Conservation (phyloP, 2,113 vertebrate genomes). For the Lagopus leucura region DNA sequence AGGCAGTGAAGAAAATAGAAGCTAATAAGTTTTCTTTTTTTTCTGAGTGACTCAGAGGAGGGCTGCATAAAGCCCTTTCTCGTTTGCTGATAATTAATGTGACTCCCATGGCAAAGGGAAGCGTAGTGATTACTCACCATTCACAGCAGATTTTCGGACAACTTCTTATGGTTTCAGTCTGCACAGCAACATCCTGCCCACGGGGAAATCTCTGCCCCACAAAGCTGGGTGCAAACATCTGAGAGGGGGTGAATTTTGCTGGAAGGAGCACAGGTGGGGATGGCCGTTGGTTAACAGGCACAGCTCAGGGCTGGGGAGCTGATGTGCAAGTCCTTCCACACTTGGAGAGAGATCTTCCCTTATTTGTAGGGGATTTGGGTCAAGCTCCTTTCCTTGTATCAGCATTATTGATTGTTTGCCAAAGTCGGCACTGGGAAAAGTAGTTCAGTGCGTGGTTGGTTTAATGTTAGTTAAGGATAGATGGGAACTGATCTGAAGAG, state of each 20-base stretch:
- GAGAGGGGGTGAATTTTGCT: neutral
- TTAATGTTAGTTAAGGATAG: neutral
- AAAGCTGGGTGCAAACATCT: neutral
- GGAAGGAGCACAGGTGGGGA: neutral
- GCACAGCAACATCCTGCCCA: neutral
- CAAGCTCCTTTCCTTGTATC: neutral
- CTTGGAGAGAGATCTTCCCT: neutral
- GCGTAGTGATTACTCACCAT: neutral
- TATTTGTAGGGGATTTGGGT: neutral
- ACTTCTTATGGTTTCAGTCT: neutral
- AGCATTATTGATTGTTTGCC: neutral
- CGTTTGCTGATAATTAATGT: slow-evolving; percentile 52
- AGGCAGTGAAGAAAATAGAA: slow-evolving; percentile 36
- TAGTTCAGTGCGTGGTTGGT: neutral
- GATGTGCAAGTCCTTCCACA: neutral
- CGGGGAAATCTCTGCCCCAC: neutral
- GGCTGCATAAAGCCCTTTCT: slow-evolving; percentile 22
- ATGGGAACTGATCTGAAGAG: neutral
- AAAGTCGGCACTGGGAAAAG: neutral
- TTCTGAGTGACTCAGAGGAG: slow-evolving; percentile 11
- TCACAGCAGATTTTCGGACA: neutral
- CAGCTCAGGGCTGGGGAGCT: neutral
- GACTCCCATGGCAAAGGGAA: slow-evolving; percentile 17
- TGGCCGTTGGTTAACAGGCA: neutral
- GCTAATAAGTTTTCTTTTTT: slow-evolving; percentile 25